Conservation (phyloP, 2,797 vertebrate genomes). For the Enteromius argenteus region DNA sequence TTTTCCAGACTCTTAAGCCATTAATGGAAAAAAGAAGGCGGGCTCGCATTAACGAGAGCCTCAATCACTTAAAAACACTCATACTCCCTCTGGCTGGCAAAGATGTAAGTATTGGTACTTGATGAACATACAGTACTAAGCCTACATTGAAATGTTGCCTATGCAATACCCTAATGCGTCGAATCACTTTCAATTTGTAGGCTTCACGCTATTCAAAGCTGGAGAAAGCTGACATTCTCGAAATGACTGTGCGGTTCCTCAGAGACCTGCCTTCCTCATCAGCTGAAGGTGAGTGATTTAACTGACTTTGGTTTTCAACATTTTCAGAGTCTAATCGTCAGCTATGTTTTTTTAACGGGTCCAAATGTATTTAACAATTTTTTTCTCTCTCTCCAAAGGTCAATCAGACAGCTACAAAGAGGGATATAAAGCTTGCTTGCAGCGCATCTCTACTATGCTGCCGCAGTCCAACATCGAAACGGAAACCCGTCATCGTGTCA, state of each 20-base stretch:
- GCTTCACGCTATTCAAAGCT: slow-evolving; percentile 85
- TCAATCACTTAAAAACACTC: slow-evolving; percentile 84
- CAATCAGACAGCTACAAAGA: slow-evolving; percentile 81
- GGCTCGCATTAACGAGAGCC: slow-evolving; percentile 88
- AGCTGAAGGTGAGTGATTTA: slow-evolving; percentile 72
- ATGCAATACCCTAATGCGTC: not conserved
- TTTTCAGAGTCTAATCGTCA: slow-evolving; percentile 44
- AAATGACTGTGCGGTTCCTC: slow-evolving; percentile 90
- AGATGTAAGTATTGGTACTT: slow-evolving; percentile 71
- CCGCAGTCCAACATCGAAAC: slow-evolving; percentile 75
- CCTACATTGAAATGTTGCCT: not conserved
- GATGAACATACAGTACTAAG: not conserved
- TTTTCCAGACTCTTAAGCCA: slow-evolving; percentile 82
- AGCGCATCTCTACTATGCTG: slow-evolving; percentile 78
- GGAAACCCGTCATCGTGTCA: slow-evolving; percentile 73
- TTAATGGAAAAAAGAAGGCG: slow-evolving; percentile 84
- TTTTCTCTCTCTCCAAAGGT: slow-evolving; percentile 63
- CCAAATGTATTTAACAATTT: slow-evolving; percentile 39
- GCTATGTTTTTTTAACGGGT: slow-evolving; percentile 48
- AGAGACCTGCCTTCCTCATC: slow-evolving; percentile 76
- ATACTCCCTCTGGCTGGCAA: slow-evolving; percentile 85
- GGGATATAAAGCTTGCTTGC: slow-evolving; percentile 85
- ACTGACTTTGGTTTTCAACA: not conserved
- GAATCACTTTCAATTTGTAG: slow-evolving; percentile 57
- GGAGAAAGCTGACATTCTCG: slow-evolving; percentile 90